These are phyloP conservation scores for Rhagoletis pomonella DNA, from an alignment of 1,140 invertebrate genomes.

Conservation along the genomic window DNA sequence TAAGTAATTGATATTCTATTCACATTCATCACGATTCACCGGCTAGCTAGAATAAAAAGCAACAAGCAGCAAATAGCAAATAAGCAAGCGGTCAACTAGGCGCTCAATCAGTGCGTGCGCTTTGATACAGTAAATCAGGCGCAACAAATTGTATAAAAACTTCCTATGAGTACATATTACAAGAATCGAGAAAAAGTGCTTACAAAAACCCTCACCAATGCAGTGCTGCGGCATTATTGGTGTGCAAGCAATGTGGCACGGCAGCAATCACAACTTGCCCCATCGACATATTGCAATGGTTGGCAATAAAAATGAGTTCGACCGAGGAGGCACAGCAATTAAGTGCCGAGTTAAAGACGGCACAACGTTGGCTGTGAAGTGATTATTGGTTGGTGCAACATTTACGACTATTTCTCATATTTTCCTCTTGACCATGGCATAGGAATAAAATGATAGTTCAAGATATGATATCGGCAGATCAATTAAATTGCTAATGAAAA, in stretches of 20 bases:
- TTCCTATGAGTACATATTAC: not conserved
- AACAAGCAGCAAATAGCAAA: constrained; percentile 9
- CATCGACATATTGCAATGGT: not conserved
- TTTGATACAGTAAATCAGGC: not conserved
- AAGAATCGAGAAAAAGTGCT: no score
- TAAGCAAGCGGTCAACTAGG: not conserved
- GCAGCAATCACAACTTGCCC: not conserved
- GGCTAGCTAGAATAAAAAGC: constrained; percentile 47
- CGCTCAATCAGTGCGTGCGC: constrained; percentile 1
- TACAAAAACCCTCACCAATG: not conserved
- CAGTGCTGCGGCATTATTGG: not conserved
- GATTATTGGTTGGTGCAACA: no score
- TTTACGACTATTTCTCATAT: no score
- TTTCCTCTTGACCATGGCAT: no score
- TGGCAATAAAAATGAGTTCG: not conserved
- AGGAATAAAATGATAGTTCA: no score
- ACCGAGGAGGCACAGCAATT: not conserved
- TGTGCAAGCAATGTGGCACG: not conserved
- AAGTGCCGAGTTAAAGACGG: not conserved
- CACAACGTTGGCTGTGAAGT: not conserved
- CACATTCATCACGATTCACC: constrained; percentile 63
- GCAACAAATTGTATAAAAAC: not conserved
- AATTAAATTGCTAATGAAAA: no score
- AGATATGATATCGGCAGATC: no score
- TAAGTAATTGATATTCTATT: constrained; percentile 74